Base-by-base conservation (phyloP, 2,113 vertebrate genomes). In the Apus apus region DNA sequence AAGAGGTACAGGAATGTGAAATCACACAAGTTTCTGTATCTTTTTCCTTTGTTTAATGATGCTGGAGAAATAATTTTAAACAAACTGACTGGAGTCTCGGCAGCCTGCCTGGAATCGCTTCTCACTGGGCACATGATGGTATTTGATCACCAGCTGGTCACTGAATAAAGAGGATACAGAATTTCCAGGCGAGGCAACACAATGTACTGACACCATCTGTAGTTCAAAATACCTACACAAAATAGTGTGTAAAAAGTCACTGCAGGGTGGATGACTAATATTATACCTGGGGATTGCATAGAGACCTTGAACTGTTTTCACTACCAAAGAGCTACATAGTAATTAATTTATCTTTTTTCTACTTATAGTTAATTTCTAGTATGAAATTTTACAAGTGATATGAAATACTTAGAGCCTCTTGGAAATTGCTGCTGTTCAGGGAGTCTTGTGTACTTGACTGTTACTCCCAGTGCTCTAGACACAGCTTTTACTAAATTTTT, bases 151-250 rank as follows among this genome's bases (percentile, higher is more conserved):
- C 70, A 8, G 2, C 66, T 76, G 53, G 40, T 94, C 58, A 93
- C 58, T 48, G 66, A 19, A 66, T 57, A 27, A 71, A 82, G 82
- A 58, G 72, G 89, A 90, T 67, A 67, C 29, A 93, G 85, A 89
- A 73, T 90, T 90, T 88, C 85, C 91, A 90, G 46, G 17, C 1
- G 2, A 58, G 94, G 74, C 85, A 89, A 53, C 18, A 9, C 26
- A 10, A 27, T 29, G 34, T 26, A 6, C 32, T 81, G 73, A 5
- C 29, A 34, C 45, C 13, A 15, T 38, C 36, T 62, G 30, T 54
- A 61, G 85, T 82, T 57, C 51, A 62, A 66, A 73, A 53, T 77
- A 38, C 1, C 25, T 7, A 12, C 36, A 27, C 19, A 70, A 57
- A 90, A 34, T 29, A 23, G 5, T 4, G 9, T 13, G 43, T 13